Evolutionary conservation across 2,888 invertebrate genomes (phyloP), one percentile per base, ranked within the genome.

Genomic region (Eupsilia transversa): DNA sequence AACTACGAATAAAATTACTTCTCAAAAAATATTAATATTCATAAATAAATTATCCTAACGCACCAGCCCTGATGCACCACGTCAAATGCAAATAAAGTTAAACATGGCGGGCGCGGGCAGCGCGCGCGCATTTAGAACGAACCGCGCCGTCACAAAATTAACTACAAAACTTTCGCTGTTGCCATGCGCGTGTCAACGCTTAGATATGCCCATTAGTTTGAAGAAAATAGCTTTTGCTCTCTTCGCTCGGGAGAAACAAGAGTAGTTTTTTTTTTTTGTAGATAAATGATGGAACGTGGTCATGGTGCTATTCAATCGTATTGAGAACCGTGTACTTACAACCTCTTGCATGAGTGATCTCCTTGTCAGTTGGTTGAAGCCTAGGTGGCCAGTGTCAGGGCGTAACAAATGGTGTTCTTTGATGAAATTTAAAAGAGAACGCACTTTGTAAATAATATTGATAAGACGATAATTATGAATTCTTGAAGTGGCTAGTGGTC

Each of bases 31-130:
- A 20, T 20, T 5, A 10, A 27, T 6, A 27, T 20, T 20, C 3
- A 0, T 61, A 27, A 12, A 0, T 12, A 27, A 64, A 33, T 49
- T 49, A 23, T 52, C 3, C 4, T 5, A 12, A 12, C 12, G 59
- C 46, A 74, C 7, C 89, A 90, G 61, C 91, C 91, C 90, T 91
- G 85, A 52, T 83, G 79, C 83, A 85, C 68, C 64, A 73, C 63
- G 66, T 73, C 69, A 35, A 82, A 84, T 84, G 88, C 89, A 90
- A 91, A 88, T 89, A 90, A 89, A 86, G 85, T 83, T 76, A 76
- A 89, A 80, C 74, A 75, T 73, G 76, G 76, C 66, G 63, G 67
- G 23, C 56, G 71, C 72, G 59, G 71, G 59, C 82, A 82, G 87
- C 87, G 86, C 81, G 83, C 80, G 80, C 88, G 84, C 83, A 86